A percentile compares a stretch with the other conserved stretches of the same genome.
phyloP scores from a whole-genome alignment of 1,140 invertebrate genomes.

The Thaumetopoea pityocampa region DNA sequence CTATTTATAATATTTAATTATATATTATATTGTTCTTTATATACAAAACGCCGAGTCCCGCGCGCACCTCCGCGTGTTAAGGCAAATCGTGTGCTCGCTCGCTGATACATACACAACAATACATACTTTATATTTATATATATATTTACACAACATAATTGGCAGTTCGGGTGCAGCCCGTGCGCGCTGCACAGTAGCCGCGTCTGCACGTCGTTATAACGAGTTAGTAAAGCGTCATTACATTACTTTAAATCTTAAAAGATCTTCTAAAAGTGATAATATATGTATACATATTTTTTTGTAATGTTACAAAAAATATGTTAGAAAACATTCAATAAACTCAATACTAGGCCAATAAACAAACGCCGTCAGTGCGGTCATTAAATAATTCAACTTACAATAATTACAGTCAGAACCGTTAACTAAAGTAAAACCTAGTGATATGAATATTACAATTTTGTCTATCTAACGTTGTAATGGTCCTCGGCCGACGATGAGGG shows the following conservation, averaged over 20 bases:
- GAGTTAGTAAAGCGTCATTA: conserved; percentile 55
- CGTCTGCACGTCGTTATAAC: conserved; percentile 54
- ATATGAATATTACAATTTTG: conserved; percentile 73
- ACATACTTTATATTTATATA: conserved; percentile 43
- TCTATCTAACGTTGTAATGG: conserved; percentile 65
- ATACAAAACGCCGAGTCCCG: conserved; percentile 54
- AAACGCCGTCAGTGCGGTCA: conserved; percentile 44
- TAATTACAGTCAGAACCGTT: conserved; percentile 50
- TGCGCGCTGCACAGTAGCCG: conserved; percentile 40
- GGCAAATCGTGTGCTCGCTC: conserved; percentile 51
- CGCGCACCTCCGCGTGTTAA: conserved; percentile 38
- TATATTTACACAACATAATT: conserved; percentile 69
- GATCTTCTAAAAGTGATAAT: conserved; percentile 38
- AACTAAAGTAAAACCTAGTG: conserved; percentile 73
- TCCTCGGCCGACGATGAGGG: conserved; percentile 26
- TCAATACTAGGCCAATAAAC: conserved; percentile 56
- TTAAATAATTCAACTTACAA: conserved; percentile 47
- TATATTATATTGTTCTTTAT: conserved; percentile 67
- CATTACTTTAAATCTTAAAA: conserved; percentile 40
- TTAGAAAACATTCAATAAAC: conserved; percentile 44
- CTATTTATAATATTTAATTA: conserved; percentile 56
- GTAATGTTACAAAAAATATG: conserved; percentile 31
- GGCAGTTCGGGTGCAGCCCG: conserved; percentile 53
- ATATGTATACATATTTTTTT: conserved; percentile 24
- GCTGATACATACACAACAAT: conserved; percentile 37